A percentile compares a stretch with the other conserved stretches of the same genome.
These are phyloP conservation scores for Spizaetus ornatus DNA, from an alignment of 2,113 vertebrate species.

Conservation along the genomic window DNA sequence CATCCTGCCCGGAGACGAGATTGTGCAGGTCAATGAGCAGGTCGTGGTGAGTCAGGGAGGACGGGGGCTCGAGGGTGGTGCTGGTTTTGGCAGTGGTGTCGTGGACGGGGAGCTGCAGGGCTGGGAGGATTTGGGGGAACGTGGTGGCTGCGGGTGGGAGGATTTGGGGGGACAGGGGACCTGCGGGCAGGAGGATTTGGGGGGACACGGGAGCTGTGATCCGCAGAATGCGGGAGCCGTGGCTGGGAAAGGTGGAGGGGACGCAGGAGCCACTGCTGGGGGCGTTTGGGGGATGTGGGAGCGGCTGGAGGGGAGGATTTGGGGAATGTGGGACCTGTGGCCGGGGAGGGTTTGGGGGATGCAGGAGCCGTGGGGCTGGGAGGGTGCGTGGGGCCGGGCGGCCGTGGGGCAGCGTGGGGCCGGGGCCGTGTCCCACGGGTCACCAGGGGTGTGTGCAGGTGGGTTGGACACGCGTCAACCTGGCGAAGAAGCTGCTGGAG, in stretches of 20 bases:
- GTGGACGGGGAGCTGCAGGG: background rate
- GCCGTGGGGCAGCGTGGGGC: background rate
- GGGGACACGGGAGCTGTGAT: background rate
- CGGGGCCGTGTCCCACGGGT: fast-evolving
- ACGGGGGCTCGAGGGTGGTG: fast-evolving
- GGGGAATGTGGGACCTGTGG: background rate
- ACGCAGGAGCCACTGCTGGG: background rate
- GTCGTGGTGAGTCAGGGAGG: conserved; percentile 84
- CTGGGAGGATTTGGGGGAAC: background rate
- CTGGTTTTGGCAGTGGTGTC: background rate
- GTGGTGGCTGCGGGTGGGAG: background rate
- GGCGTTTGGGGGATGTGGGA: background rate
- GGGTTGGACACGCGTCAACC: conserved; percentile 85
- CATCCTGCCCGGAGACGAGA: conserved; percentile 88
- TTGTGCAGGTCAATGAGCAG: conserved; percentile 90
- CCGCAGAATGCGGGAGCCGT: background rate
- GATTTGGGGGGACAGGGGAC: background rate
- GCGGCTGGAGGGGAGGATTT: background rate
- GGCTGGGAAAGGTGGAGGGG: background rate
- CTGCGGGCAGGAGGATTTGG: background rate
- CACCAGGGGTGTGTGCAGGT: conserved; percentile 70
- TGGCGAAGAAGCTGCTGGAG: conserved; percentile 83
- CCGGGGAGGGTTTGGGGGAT: too few species aligned
- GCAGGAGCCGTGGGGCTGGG: background rate
- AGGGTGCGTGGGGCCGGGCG: fast-evolving